A percentile compares a stretch with the other conserved stretches of the same genome.
Conservation (phyloP, 1,140 invertebrate species). For the Pinna nobilis region DNA sequence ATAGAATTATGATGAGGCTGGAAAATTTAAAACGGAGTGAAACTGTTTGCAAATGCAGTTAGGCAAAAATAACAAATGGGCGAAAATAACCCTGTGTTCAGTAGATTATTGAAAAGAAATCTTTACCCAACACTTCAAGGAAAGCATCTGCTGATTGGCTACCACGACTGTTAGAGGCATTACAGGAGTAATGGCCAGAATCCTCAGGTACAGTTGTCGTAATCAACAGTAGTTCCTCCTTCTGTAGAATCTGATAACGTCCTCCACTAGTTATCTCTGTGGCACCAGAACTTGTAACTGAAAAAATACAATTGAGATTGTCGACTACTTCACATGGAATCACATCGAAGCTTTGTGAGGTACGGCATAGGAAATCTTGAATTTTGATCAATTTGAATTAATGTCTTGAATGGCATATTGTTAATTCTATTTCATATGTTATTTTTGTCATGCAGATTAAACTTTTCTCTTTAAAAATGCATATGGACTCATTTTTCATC, state of each 20-base stretch:
- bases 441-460: not conserved
- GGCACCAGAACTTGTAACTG: conserved; percentile 21
- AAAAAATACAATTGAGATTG: conserved; percentile 3
- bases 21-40: no score
- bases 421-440: not conserved
- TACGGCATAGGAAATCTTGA: not conserved
- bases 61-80: no score
- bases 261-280: conserved; percentile 76
- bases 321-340: not conserved
- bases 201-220: conserved; percentile 85
- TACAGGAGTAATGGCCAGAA: conserved; percentile 91
- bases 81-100: no score
- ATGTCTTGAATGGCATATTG: not conserved
- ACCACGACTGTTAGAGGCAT: conserved; percentile 91
- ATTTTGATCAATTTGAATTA: not conserved
- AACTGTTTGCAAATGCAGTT: no score
- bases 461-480: no score
- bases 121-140: conserved; percentile 86
- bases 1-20: no score
- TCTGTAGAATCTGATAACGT: conserved; percentile 86
- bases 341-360: not conserved
- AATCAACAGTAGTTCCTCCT: conserved; percentile 91
- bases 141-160: conserved; percentile 87
- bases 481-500: no score
- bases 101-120: not conserved